Evolutionary conservation across 2,888 invertebrate species (phyloP).

Genomic region (Drosophila yooni): DNA sequence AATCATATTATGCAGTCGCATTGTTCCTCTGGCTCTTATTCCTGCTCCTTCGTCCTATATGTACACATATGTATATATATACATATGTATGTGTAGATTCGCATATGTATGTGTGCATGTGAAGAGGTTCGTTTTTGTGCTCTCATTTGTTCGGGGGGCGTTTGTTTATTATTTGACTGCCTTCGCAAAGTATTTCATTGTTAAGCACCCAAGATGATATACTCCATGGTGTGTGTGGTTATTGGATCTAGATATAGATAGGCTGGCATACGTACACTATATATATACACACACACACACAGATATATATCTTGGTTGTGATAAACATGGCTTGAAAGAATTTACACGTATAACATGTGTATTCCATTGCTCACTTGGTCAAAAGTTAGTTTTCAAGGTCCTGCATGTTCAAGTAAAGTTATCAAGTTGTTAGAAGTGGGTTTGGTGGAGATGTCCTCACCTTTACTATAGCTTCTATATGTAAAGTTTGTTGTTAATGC

Average conservation of each 20-base stretch:
- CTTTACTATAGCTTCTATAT: not conserved
- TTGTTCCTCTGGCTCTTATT: conserved; percentile 6
- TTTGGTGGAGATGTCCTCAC: not conserved
- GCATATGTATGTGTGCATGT: not conserved
- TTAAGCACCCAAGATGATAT: not conserved
- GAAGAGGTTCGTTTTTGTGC: not conserved
- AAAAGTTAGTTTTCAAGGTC: not conserved
- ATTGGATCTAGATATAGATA: not conserved
- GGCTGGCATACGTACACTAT: not conserved
- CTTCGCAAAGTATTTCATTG: not conserved
- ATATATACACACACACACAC: not conserved
- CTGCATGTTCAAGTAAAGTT: not conserved
- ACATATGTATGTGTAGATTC: too few species aligned
- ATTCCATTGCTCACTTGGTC: too few species aligned
- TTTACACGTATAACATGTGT: not conserved
- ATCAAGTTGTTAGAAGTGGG: not conserved
- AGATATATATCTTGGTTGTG: not conserved
- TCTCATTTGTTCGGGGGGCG: conserved; percentile 1
- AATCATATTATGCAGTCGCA: conserved; percentile 17
- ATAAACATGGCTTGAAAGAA: not conserved
- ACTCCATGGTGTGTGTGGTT: not conserved
- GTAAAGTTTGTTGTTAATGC: not conserved
- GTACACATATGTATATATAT: not conserved
- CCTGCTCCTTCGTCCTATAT: not conserved
- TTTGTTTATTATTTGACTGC: conserved; percentile 11